phyloP scores from a whole-genome alignment of 2,888 invertebrate genomes.

The Saturnia japonica region DNA sequence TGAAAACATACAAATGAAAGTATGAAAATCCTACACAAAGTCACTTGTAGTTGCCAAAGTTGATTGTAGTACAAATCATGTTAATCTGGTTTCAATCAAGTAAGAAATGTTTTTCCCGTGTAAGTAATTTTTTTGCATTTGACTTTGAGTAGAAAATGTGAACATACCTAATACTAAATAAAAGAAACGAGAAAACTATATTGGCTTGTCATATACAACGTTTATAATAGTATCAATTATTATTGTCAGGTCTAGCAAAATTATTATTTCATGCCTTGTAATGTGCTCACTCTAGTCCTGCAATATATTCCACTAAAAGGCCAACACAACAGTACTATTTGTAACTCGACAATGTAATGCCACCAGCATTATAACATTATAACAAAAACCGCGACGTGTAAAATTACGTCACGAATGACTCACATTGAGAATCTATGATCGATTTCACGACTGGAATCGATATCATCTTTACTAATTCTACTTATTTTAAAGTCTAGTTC shows the following conservation, averaged over 20 bases:
- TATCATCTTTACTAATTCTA: neutral
- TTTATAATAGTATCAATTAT: neutral
- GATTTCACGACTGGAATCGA: conserved; percentile 43
- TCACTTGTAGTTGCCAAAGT: too few relatives aligned
- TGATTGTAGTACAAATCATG: too few relatives aligned
- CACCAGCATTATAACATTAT: conserved; percentile 44
- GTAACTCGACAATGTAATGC: conserved; percentile 54
- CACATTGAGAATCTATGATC: conserved; percentile 53
- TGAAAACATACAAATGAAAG: too few relatives aligned
- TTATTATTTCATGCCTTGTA: neutral
- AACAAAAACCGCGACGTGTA: conserved; percentile 48
- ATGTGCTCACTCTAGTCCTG: neutral
- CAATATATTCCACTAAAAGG: neutral
- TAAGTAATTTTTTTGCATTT: too few relatives aligned
- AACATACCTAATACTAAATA: neutral
- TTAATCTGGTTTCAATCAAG: too few relatives aligned
- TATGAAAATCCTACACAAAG: too few relatives aligned
- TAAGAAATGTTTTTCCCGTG: too few relatives aligned
- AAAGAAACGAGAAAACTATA: too few relatives aligned
- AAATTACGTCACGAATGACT: conserved; percentile 58
- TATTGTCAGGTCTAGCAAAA: neutral
- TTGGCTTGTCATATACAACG: too few relatives aligned
- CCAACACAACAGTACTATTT: conserved; percentile 36
- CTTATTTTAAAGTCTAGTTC: neutral
- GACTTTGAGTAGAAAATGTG: neutral